These are phyloP conservation scores for Platyrinchus mystaceus DNA, from an alignment of 2,797 vertebrate genomes.

Conservation along the genomic window DNA sequence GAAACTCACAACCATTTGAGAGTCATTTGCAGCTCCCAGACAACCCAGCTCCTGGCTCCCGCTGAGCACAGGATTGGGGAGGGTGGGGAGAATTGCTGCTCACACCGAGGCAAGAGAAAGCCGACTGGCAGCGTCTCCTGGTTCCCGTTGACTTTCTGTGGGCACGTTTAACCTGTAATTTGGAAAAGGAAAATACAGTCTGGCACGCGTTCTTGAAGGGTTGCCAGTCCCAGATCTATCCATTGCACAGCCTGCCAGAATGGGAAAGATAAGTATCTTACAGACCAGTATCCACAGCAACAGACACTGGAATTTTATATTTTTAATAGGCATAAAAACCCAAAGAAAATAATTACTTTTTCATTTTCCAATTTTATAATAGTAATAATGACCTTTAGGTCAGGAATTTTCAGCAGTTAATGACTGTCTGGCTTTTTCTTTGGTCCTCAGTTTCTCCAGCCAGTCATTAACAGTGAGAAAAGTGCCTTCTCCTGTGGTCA, in stretches of 20 bases:
- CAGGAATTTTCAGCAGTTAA: slow-evolving; percentile 71
- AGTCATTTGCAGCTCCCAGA: background rate
- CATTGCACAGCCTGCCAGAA: slow-evolving; percentile 7
- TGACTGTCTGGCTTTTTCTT: slow-evolving; percentile 58
- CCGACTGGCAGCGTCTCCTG: background rate
- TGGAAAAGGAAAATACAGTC: slow-evolving; percentile 41
- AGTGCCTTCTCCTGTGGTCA: slow-evolving; percentile 43
- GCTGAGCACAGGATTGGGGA: background rate
- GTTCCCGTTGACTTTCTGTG: slow-evolving; percentile 38
- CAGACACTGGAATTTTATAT: slow-evolving; percentile 63
- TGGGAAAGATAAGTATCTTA: slow-evolving; percentile 45
- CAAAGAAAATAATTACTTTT: slow-evolving; percentile 71
- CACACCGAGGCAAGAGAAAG: background rate
- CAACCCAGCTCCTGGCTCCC: background rate
- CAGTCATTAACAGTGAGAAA: slow-evolving; percentile 56
- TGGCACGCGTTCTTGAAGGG: slow-evolving; percentile 24
- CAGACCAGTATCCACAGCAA: slow-evolving; percentile 72
- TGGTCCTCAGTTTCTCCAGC: slow-evolving; percentile 36
- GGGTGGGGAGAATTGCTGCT: background rate
- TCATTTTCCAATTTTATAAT: slow-evolving; percentile 71
- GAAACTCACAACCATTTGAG: background rate
- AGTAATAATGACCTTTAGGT: slow-evolving; percentile 61
- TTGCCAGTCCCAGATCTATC: slow-evolving; percentile 33
- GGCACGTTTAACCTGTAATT: slow-evolving; percentile 53
- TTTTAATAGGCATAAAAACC: slow-evolving; percentile 61